Evolutionary conservation across 2,888 invertebrate species (phyloP), one percentile per base, ranked within the genome.

Genomic region (Buathra laborator): DNA sequence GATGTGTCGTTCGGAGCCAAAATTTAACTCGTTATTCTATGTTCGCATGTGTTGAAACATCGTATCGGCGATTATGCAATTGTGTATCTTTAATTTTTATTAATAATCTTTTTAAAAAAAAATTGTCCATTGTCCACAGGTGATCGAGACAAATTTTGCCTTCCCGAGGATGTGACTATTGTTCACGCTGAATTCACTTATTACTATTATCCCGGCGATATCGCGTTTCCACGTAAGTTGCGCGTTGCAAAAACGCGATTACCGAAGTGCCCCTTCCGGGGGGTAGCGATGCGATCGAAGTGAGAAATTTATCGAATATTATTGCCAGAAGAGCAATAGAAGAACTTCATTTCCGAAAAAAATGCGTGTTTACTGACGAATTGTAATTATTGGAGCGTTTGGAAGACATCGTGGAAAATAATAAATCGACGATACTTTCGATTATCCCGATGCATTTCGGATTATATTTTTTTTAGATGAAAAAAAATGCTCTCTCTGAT

Each of bases 131-230:
- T 88, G 79, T 87, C 84, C 93, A 95, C 94, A 95, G 97, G 97
- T 66, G 96, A 96, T 92, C 95, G 96, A 90, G 97, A 97, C 91
- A 96, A 97, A 86, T 97, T 98, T 89, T 96, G 97, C 43, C 95
- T 99, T 87, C 99, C 99, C 0, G 97, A 97, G 10, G 98, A 99
- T 92, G 97, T 98, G 89, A 97, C 98, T 19, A 96, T 99, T 43
- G 93, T 99, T n/a, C 99, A 99, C 94, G 97, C 99, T 0, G 99
- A 99, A 93, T 97, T 99, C 88, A 98, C 98, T 0, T 98, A 98
- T 93, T 99, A 98, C 94, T 99, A 99, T 93, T 99, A 99, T 93
- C 99, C 99, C 0, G 98, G 97, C 64, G 98, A 98, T 91, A 96
- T 97, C 81, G 96, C 97, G 90, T 98, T 98, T 94, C 98, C 98